phyloP scores from a whole-genome alignment of 2,113 vertebrate genomes.

The Rousettus leschenaultii region DNA sequence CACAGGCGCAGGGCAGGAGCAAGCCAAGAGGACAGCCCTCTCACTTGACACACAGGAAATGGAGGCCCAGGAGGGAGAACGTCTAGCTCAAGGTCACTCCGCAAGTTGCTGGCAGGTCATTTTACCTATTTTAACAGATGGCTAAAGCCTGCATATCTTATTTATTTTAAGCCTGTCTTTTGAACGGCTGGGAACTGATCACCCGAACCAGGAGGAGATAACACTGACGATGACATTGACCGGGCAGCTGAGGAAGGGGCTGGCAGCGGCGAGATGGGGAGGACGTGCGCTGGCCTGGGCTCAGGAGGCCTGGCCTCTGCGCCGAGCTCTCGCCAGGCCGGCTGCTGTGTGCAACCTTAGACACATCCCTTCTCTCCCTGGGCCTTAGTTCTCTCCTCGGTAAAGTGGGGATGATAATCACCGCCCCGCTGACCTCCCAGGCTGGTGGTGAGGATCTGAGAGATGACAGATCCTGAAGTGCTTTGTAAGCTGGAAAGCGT shows the following conservation, averaged over 20 bases:
- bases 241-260: neutral
- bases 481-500: slow-evolving; percentile 53
- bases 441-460: neutral
- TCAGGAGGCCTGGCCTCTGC: neutral
- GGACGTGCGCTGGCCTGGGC: accelerated
- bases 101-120: neutral
- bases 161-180: slow-evolving; percentile 1
- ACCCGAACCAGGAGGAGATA: neutral
- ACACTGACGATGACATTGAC: neutral
- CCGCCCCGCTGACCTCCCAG: neutral
- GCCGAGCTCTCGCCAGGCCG: accelerated
- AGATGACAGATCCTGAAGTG: slow-evolving; percentile 58
- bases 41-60: neutral
- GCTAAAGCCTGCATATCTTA: neutral
- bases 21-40: neutral
- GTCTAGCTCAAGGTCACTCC: neutral
- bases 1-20: neutral
- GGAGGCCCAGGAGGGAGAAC: neutral
- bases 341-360: neutral
- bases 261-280: accelerated
- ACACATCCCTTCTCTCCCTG: neutral
- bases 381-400: neutral
- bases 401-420: neutral
- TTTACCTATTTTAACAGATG: neutral
- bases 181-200: neutral